phyloP scores from a whole-genome alignment of 2,888 invertebrate species.

The Palloptera scutellata region DNA sequence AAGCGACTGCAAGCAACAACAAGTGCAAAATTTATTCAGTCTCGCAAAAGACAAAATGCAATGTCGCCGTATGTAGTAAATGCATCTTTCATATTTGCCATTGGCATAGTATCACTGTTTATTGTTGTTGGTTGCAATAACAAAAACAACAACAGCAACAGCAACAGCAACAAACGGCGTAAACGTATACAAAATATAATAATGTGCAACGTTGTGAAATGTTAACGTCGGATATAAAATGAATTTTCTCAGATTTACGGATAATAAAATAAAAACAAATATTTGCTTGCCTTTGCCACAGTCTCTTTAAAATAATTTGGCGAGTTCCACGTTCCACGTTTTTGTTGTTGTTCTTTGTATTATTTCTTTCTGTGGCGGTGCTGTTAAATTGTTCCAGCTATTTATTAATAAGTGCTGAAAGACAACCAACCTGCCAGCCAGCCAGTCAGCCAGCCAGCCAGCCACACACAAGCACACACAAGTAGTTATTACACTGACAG shows the following conservation, averaged over 20 bases:
- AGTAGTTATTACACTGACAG: too few relatives aligned
- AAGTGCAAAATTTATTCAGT: too few relatives aligned
- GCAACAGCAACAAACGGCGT: slow-evolving; percentile 23
- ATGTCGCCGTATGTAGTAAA: too few relatives aligned
- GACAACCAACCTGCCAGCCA: too few relatives aligned
- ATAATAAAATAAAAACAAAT: slow-evolving; percentile 46
- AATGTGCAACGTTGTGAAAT: slow-evolving; percentile 41
- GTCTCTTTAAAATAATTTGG: slow-evolving; percentile 31
- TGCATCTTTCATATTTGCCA: too few relatives aligned
- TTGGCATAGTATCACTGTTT: background rate
- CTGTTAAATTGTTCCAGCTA: too few relatives aligned
- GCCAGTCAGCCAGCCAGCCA: too few relatives aligned
- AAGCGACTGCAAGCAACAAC: too few relatives aligned
- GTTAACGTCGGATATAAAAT: slow-evolving; percentile 50
- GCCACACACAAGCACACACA: too few relatives aligned
- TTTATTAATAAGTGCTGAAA: too few relatives aligned
- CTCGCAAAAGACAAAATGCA: too few relatives aligned
- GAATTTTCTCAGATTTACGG: slow-evolving; percentile 52
- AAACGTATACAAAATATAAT: slow-evolving; percentile 33
- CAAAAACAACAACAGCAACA: slow-evolving; percentile 5
- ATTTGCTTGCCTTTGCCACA: slow-evolving; percentile 30
- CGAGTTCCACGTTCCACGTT: slow-evolving; percentile 36
- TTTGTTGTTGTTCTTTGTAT: slow-evolving; percentile 37
- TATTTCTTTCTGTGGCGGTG: slow-evolving; percentile 10
- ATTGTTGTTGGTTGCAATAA: background rate